Evolutionary conservation across 2,113 vertebrate species (phyloP), one percentile per base, ranked within the genome.

Genomic region (Callospermophilus lateralis): DNA sequence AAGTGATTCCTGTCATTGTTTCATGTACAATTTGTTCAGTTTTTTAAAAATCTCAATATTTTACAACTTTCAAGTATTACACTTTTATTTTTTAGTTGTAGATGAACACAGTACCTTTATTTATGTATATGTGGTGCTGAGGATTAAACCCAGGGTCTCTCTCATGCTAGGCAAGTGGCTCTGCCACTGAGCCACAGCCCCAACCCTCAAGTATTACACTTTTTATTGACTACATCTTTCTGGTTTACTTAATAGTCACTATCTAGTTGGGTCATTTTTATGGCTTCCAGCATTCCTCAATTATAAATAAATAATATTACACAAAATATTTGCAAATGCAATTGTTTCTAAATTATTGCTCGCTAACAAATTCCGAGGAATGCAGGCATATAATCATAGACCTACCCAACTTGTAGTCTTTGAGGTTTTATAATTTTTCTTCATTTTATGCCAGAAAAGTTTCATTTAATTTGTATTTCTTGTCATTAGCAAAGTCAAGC

Each of bases 11-110:
- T 93, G 16, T 77, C 51, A 45, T 30, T 73, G 16, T 89, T 15
- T 84, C 65, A 67, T 61, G 5, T 68, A 32, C 8, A 88, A 3
- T 92, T 92, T 74, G 28, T 65, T 70, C 34, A 22, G 1, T 16
- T 45, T 94, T 76, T 81, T 48, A n/a, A 16, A 84, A 92, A 80
- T 79, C 34, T 72, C 8, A 68, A 42, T 92, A 77, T 61, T 88
- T 84, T 92, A 6, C 55, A 70, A 42, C 22, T 89, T 53, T 84
- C 45, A 67, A 88, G n/a, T 93, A 51, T 51, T 51, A 51, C 48
- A 51, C 48, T 51, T 51, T 51, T 51, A 12, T 51, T 51, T 51
- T 51, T 51, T 51, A 45, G 45, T 45, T 45, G 45, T 45, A 45
- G 45, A 45, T 45, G 45, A 45, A 8, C 45, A 45, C 45, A 45